Evolutionary conservation across 2,888 invertebrate genomes (phyloP).

Genomic region (Oxystoma pomonae): DNA sequence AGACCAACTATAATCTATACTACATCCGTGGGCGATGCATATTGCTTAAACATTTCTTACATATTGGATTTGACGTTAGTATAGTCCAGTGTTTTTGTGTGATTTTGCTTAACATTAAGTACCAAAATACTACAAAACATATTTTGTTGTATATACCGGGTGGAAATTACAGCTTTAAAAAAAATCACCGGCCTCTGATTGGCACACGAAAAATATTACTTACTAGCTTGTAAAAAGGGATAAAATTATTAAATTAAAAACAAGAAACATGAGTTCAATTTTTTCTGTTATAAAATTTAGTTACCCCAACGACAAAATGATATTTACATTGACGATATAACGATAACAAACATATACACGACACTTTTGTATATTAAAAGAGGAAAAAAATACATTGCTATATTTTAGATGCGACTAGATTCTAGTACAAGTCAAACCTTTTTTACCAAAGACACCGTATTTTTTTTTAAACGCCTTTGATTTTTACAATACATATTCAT

Average conservation of each 20-base stretch:
- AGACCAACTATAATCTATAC: no score
- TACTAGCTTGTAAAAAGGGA: neutral
- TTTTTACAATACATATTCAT: no score
- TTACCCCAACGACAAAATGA: neutral
- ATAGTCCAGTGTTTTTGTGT: no score
- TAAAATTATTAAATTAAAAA: no score
- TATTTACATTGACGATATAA: neutral
- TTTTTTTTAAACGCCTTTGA: neutral
- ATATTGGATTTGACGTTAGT: no score
- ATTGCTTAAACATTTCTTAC: no score
- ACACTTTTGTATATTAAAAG: neutral
- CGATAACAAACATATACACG: neutral
- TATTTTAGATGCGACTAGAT: constrained; percentile 23
- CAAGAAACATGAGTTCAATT: no score
- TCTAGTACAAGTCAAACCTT: constrained; percentile 23
- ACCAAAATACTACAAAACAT: no score
- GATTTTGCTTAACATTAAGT: no score
- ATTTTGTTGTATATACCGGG: no score
- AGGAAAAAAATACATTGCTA: neutral
- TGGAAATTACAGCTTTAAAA: no score
- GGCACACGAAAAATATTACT: neutral
- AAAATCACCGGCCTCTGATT: neutral
- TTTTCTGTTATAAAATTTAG: neutral
- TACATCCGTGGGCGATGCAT: no score
- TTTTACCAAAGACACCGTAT: neutral